Evolutionary conservation across 2,113 vertebrate genomes (phyloP).

Genomic region (Sceloporus undulatus): DNA sequence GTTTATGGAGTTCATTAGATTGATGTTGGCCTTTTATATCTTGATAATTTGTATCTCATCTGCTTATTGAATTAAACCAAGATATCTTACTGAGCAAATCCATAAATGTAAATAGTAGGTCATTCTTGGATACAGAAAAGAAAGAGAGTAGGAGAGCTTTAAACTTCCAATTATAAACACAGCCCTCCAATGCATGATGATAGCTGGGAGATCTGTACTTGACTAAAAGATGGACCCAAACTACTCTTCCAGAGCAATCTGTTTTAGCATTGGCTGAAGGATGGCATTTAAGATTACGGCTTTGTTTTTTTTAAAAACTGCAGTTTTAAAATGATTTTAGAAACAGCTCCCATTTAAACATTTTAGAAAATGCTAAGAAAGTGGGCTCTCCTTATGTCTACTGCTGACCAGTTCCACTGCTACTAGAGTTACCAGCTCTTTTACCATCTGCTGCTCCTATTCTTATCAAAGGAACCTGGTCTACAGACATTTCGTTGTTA

Average conservation of each 20-base stretch:
- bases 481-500: neutral
- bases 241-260: neutral
- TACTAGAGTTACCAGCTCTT: neutral
- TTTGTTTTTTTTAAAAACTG: neutral
- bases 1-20: neutral
- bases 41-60: neutral
- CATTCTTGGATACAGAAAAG: neutral
- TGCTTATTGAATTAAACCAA: conserved; percentile 20
- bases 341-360: neutral
- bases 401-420: neutral
- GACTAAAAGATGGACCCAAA: neutral
- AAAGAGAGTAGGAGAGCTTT: neutral
- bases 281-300: neutral
- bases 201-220: neutral
- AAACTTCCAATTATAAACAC: neutral
- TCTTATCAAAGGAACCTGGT: neutral
- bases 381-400: neutral
- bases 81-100: conserved; percentile 13
- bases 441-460: neutral
- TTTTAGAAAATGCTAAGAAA: neutral
- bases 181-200: neutral
- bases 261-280: neutral
- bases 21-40: conserved; percentile 17
- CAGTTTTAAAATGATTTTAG: neutral
- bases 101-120: neutral